Evolutionary conservation across 2,797 vertebrate genomes (phyloP).

Genomic region (Salmo trutta): DNA sequence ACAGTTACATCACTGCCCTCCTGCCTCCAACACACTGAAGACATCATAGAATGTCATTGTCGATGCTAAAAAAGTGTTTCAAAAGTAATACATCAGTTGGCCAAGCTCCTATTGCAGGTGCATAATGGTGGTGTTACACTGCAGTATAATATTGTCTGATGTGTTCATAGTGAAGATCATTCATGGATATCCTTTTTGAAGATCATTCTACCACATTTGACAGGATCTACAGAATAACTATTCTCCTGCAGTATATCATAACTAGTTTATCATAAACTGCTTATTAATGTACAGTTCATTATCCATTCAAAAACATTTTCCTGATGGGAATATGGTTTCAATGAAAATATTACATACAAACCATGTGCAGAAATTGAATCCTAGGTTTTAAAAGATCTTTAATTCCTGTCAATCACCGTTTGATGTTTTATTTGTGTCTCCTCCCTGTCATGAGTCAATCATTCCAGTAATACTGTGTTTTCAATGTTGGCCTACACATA

Average conservation of each 20-base stretch:
- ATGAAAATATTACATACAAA: constrained; percentile 23
- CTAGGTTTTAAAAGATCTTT: constrained; percentile 28
- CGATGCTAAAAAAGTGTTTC: not conserved
- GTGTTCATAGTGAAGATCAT: too few species aligned
- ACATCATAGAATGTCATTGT: not conserved
- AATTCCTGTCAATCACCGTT: constrained; percentile 36
- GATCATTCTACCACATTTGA: not conserved
- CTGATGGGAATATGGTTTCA: not conserved
- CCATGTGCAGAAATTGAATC: constrained; percentile 28
- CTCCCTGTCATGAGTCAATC: constrained; percentile 12
- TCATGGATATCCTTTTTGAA: not conserved
- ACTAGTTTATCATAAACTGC: too few species aligned
- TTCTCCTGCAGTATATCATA: too few species aligned
- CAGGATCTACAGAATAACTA: not conserved
- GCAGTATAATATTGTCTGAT: too few species aligned
- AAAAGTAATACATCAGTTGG: too few species aligned
- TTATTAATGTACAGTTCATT: not conserved
- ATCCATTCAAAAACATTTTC: not conserved
- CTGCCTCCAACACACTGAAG: not conserved
- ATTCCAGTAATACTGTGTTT: constrained; percentile 14
- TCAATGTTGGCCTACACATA: constrained; percentile 22
- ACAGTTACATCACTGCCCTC: not conserved
- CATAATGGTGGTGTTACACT: too few species aligned
- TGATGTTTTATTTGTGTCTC: constrained; percentile 35
- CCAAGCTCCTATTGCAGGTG: too few species aligned